Base-by-base conservation (phyloP, 2,888 invertebrate species). In the Drosophila atroscutellata region DNA sequence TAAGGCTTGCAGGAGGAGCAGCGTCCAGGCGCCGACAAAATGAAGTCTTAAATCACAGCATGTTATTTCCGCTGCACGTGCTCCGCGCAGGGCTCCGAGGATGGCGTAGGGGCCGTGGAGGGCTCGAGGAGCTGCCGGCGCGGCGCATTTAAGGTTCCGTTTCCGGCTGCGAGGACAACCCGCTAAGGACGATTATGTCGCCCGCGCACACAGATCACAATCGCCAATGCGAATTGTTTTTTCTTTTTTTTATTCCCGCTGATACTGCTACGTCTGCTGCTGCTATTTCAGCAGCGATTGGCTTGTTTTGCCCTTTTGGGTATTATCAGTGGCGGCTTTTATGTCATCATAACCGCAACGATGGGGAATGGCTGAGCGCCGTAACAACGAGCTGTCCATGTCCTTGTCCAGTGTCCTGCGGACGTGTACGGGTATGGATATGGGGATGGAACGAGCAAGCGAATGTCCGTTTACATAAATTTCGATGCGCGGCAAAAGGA, bases 41-140 rank as follows among this genome's bases (percentile, higher is more conserved):
- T 84, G 88, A 80, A 84, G 88, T 88, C 91, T 88, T 90, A 90
- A 90, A 91, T 90, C 90, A 90, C 90, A 91, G 90, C 88, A 90
- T 90, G 90, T 90, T 90, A 89, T 91, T 90, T 91, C 91, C 90
- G 88, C 79, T 90, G 87, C 84, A 81, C 72, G 80, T 80, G 75
- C 71, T 54, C 69, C 56, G 45, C 32, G n/a, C 24, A 15, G 15
- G 45, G 20, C 7, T 5, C 26, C 26, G 5, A 20, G 32, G 18
- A 1, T n/a, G 36, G 30, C n/a, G 24, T 3, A 3, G 26, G 11
- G 26, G 9, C 36, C 15, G 7, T 15, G 24, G 4, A 45, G 24
- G 45, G 15, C 15, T 30, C 37, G 36, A 37, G 26, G 61, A 54
- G 59, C 54, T 68, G 71, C 73, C 72, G 60, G 75, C 63, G 66